Evolutionary conservation across 2,888 invertebrate species (phyloP).

Genomic region (Synanthedon myopaeformis): DNA sequence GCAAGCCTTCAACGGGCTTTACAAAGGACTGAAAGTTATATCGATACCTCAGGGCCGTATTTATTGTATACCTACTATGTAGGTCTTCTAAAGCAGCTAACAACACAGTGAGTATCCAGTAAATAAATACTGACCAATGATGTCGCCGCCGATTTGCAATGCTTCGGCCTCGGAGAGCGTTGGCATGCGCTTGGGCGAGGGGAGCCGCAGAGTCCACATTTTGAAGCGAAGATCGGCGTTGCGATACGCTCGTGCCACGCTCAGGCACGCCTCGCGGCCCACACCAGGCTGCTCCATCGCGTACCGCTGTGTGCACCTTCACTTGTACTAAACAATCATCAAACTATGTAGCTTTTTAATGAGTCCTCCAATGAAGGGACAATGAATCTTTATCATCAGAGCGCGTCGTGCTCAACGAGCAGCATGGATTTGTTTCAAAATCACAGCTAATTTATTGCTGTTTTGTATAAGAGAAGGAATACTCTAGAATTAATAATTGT

Average conservation of each 20-base stretch:
- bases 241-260: constrained; percentile 17
- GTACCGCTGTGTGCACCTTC: constrained; percentile 12
- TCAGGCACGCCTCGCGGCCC: constrained; percentile 18
- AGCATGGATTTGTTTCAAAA: too few species aligned
- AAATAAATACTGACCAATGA: constrained; percentile 19
- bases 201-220: constrained; percentile 21
- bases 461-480: too few species aligned
- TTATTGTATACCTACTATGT: too few species aligned
- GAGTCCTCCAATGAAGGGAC: background rate
- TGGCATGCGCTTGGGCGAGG: constrained; percentile 7
- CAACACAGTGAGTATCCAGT: background rate
- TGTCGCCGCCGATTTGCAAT: constrained; percentile 20
- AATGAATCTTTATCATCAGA: too few species aligned
- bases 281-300: constrained; percentile 23
- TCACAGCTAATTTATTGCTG: too few species aligned
- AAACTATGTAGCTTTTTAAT: background rate
- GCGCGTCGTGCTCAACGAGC: too few species aligned
- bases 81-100: too few species aligned
- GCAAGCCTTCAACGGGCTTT: too few species aligned
- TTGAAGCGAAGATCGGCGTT: constrained; percentile 20
- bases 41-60: too few species aligned
- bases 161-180: constrained; percentile 10
- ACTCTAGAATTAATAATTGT: too few species aligned
- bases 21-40: too few species aligned
- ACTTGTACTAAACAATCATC: too few species aligned